Evolutionary conservation across 2,888 invertebrate species (phyloP).

Genomic region (Noctuana brunneofusca): DNA sequence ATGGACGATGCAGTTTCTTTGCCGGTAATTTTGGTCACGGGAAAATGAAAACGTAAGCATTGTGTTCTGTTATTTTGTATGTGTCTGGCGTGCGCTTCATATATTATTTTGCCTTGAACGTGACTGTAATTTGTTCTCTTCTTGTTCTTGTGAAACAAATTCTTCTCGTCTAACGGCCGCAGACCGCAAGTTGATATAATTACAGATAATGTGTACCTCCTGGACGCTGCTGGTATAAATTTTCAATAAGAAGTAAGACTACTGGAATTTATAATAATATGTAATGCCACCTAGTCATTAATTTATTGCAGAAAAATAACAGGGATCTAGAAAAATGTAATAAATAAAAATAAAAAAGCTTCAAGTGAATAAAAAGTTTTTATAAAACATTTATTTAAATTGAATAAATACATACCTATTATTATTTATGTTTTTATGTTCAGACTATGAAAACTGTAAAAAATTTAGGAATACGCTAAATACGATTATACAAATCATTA

Average conservation of each 20-base stretch:
- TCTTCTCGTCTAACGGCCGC: slow-evolving; percentile 40
- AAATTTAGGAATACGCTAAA: too few species aligned
- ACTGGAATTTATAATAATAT: slow-evolving; percentile 13
- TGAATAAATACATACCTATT: too few species aligned
- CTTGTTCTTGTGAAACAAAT: slow-evolving; percentile 34
- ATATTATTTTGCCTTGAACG: slow-evolving; percentile 29
- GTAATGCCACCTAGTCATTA: not conserved
- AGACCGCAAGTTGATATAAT: slow-evolving; percentile 54
- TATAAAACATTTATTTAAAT: too few species aligned
- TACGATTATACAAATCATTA: too few species aligned
- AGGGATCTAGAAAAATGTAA: not conserved
- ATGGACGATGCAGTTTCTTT: slow-evolving; percentile 67
- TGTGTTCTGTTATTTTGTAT: slow-evolving; percentile 54
- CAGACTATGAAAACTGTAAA: too few species aligned
- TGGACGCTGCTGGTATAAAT: slow-evolving; percentile 35
- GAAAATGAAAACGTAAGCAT: slow-evolving; percentile 80
- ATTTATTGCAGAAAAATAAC: not conserved
- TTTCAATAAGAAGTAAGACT: slow-evolving; percentile 18
- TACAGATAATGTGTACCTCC: slow-evolving; percentile 42
- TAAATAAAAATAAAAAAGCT: not conserved
- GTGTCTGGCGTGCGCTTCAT: slow-evolving; percentile 22
- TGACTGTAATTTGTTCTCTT: slow-evolving; percentile 31
- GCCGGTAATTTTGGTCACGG: slow-evolving; percentile 67
- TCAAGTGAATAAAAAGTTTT: too few species aligned
- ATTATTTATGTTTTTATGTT: too few species aligned